Evolutionary conservation across 2,797 vertebrate species (phyloP), one percentile per base, ranked within the genome.

Genomic region (Malurus splendens): DNA sequence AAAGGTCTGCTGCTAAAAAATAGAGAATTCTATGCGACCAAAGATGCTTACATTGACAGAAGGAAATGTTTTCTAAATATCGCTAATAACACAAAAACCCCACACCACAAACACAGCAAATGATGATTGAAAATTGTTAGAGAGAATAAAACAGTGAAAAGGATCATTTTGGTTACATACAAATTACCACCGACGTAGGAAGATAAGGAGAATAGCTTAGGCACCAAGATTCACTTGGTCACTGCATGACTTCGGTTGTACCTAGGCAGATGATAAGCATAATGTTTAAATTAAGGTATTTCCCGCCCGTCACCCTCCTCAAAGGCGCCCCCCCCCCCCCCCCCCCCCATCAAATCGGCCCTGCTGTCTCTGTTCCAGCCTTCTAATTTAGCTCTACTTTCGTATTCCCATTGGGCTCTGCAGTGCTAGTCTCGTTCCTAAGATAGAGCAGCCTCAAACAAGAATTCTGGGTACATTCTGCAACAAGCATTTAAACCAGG

Each of bases 361-460:
- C 65, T 65, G 55, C 84, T 81, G 52, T 60, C 77, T 86, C 84
- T 56, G 33, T 70, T 87, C 52, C 82, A 86, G 51, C 50, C 48
- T 87, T 82, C 52, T 75, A 78, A 90, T 87, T 70, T 55, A 88
- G 78, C 61, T 79, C 79, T 73, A 73, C 66, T 81, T 76, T 83
- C 1, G 0, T 67, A 89, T 67, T 86, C 87, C 67, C 85, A 55
- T 12, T 55, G 86, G 90, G 64, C 60, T 92, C 77, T 44, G 76
- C 71, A 59, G 54, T 4, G 41, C 32, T 73, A 75, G 66, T 88
- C 84, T 83, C 1, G 0, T 61, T 93, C 71, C 60, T 79, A 76
- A 71, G 70, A 82, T 33, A 77, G 36, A 80, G 68, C 4, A 7
- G 70, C 64, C 86, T 90, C n/a, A 18, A 48, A 73, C 67, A 72